These are phyloP conservation scores for Cyprinodon brontotheroides DNA, from an alignment of 2,113 vertebrate genomes.

Conservation along the genomic window DNA sequence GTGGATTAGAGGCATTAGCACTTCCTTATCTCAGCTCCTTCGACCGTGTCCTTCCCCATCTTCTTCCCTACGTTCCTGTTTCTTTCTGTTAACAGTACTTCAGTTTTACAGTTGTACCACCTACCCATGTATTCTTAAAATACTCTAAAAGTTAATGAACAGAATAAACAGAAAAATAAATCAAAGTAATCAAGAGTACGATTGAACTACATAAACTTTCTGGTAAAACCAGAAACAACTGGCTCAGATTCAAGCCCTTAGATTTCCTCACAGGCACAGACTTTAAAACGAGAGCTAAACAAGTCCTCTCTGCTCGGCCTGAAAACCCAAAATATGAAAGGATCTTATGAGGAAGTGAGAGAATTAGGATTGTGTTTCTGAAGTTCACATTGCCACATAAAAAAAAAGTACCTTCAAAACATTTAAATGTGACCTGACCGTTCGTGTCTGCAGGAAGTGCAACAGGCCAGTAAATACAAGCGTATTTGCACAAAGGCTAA, in stretches of 20 bases:
- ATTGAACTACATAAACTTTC: constrained; percentile 29
- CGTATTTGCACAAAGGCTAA: constrained; percentile 25
- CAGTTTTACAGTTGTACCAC: constrained; percentile 1
- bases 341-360: constrained; percentile 12
- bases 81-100: constrained; percentile 23
- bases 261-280: constrained; percentile 36
- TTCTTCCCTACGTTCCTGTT: constrained; percentile 8
- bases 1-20: constrained; percentile 57
- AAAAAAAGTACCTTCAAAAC: not conserved
- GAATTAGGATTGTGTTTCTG: constrained; percentile 26
- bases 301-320: constrained; percentile 40
- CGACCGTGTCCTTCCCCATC: constrained; percentile 44
- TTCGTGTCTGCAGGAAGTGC: constrained; percentile 4
- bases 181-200: not conserved
- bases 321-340: constrained; percentile 37
- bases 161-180: not conserved
- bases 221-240: constrained; percentile 41
- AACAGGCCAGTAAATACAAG: constrained; percentile 12
- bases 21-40: constrained; percentile 59
- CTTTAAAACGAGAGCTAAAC: constrained; percentile 45
- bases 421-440: constrained; percentile 9
- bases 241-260: constrained; percentile 30
- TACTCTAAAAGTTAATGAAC: not conserved
- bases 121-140: constrained; percentile 13
- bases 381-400: not conserved